Evolutionary conservation across 2,888 invertebrate genomes (phyloP).

Genomic region (Abrostola triplasia): DNA sequence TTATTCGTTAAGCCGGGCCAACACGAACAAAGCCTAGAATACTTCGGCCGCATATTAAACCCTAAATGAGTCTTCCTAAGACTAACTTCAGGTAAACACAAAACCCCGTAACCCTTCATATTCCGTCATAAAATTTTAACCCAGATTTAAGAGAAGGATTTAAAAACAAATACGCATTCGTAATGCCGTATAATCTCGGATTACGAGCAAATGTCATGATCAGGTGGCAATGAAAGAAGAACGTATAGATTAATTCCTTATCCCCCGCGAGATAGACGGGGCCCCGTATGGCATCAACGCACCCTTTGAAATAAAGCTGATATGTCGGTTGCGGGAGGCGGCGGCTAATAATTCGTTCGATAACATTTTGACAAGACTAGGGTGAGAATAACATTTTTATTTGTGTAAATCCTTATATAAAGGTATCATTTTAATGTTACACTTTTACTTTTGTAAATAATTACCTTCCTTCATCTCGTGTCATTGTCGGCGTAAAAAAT

Average conservation of each 20-base stretch:
- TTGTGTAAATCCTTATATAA: no score
- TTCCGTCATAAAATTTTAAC: conserved; percentile 33
- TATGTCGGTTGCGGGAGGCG: conserved; percentile 38
- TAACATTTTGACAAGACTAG: conserved; percentile 19
- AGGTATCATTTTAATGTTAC: no score
- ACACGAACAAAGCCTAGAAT: conserved; percentile 13
- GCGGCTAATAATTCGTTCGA: conserved; percentile 38
- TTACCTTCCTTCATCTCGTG: no score
- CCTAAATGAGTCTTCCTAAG: conserved; percentile 28
- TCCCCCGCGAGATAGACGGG: conserved; percentile 38
- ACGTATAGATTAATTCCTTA: conserved; percentile 41
- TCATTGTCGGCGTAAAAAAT: no score
- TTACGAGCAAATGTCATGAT: conserved; percentile 40
- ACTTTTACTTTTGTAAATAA: no score
- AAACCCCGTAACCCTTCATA: conserved; percentile 40
- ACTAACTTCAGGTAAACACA: conserved; percentile 28
- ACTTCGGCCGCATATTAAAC: conserved; percentile 27
- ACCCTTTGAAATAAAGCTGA: conserved; percentile 47
- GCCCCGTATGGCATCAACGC: conserved; percentile 27
- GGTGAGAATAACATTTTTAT: not conserved
- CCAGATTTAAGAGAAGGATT: conserved; percentile 40
- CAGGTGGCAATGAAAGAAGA: conserved; percentile 21
- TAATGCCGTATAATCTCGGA: conserved; percentile 34
- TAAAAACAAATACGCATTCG: conserved; percentile 37
- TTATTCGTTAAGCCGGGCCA: conserved; percentile 13